Evolutionary conservation across 2,797 vertebrate genomes (phyloP).

Genomic region (Mionectes olivaceus): DNA sequence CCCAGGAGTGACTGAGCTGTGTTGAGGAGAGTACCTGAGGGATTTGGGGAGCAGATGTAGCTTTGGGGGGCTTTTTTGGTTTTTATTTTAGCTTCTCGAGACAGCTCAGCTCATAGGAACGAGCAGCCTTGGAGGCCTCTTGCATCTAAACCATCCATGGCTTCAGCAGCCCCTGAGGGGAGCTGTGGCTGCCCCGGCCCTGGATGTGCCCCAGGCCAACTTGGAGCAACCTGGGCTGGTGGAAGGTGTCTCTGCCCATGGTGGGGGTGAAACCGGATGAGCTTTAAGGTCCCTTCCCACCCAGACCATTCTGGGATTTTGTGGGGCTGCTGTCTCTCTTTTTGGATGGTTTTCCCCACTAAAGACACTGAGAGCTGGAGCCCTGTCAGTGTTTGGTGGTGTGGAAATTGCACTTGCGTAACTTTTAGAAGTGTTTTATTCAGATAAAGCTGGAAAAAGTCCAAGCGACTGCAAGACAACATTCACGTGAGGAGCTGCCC

Average conservation of each 20-base stretch:
- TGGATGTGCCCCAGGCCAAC: not conserved
- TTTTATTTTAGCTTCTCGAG: not conserved
- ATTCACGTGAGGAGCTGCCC: not conserved
- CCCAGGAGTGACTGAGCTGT: not conserved
- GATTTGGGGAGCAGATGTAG: not conserved
- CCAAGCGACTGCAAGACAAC: not conserved
- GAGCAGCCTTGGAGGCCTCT: not conserved
- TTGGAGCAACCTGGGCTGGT: fast-evolving
- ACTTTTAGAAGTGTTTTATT: not conserved
- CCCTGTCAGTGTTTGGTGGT: not conserved
- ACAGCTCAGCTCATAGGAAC: not conserved
- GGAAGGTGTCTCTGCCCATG: not conserved
- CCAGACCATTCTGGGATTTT: not conserved
- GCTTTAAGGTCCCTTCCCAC: not conserved
- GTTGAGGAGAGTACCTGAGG: not conserved
- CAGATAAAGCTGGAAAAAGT: not conserved
- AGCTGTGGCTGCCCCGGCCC: not conserved
- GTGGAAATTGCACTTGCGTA: not conserved
- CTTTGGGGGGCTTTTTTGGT: not conserved
- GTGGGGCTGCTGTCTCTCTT: not conserved
- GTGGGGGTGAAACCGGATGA: not conserved
- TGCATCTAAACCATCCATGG: fast-evolving
- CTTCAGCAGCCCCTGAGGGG: not conserved
- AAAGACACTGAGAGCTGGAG: not conserved
- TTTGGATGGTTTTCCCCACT: not conserved